Evolutionary conservation across 2,888 invertebrate genomes (phyloP), one percentile per base, ranked within the genome.

Genomic region (Dysmachus trigonus): DNA sequence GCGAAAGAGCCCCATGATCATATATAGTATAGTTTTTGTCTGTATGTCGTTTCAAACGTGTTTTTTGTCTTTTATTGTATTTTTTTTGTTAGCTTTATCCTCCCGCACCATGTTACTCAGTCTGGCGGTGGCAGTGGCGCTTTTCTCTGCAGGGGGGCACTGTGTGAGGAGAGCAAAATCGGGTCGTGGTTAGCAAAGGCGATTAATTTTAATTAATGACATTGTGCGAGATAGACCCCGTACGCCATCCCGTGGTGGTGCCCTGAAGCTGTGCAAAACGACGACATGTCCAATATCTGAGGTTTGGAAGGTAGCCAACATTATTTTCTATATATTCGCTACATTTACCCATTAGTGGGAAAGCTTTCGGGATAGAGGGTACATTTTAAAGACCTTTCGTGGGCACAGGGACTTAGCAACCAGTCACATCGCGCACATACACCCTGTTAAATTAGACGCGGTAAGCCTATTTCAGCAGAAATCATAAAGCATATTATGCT

Each of bases 281-380:
- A 62, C 76, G 38, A 76, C 10, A n/a, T n/a, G n/a, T 35, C 38
- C 38, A 35, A 22, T 76, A 76, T 76, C 15, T 38, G 22, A 22
- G 5, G 47, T 22, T 62, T 62, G 62, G 62, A 62, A 62, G 62
- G 8, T 10, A 22, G 62, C 62, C 62, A 62, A 62, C 62, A 22
- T 62, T 62, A 62, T 22, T 62, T 62, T 62, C 62, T 62, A 62
- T 62, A 62, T 62, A 76, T 76, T 76, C 33, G 73, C 33, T 73
- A 73, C 33, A 33, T 73, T 73, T 73, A 33, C 33, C 31, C 31
- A 73, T 73, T 73, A 73, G 73, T 73, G 73, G 18, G 27, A 31
- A 15, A 33, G 18, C 72, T 31, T 27, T 27, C 1, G 18, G 33
- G 71, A 10, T 3, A 72, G 8, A 73, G n/a, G 73, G 10, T 5